A percentile compares a stretch with the other conserved stretches of the same genome.
phyloP scores from a whole-genome alignment of 2,888 invertebrate species.

The Drosophila demipolita region DNA sequence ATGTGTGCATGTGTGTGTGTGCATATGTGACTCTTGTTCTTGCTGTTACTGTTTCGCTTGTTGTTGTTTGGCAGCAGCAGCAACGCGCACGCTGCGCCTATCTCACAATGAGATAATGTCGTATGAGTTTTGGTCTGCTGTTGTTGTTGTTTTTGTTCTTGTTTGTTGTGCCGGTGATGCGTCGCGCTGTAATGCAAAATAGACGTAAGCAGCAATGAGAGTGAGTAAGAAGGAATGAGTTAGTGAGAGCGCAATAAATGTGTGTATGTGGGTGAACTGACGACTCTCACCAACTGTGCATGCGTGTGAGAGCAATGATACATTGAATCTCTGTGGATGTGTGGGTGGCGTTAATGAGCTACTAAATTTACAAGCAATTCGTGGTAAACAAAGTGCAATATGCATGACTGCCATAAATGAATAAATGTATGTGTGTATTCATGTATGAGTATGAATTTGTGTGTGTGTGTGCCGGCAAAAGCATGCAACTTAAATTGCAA shows the following conservation, averaged over 20 bases:
- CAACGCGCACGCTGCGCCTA: slow-evolving; percentile 53
- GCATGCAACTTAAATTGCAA: slow-evolving; percentile 50
- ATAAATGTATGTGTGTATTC: slow-evolving; percentile 2
- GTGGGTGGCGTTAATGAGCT: slow-evolving; percentile 55
- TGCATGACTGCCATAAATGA: slow-evolving; percentile 32
- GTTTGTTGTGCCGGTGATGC: slow-evolving; percentile 51
- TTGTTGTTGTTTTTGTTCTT: slow-evolving; percentile 25
- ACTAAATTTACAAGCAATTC: slow-evolving; percentile 57
- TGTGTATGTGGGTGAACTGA: slow-evolving; percentile 2
- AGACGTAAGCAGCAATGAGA: slow-evolving; percentile 39
- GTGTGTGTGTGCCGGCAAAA: slow-evolving; percentile 47
- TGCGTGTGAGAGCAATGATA: slow-evolving; percentile 39
- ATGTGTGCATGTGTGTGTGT: slow-evolving; percentile 8
- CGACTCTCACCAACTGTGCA: slow-evolving; percentile 29
- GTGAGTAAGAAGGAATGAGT: slow-evolving; percentile 47
- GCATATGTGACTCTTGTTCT: slow-evolving; percentile 36
- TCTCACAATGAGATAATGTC: slow-evolving; percentile 50
- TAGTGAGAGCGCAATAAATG: slow-evolving; percentile 37
- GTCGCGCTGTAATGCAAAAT: slow-evolving; percentile 61
- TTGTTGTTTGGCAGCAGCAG: slow-evolving; percentile 42
- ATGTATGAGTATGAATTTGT: slow-evolving; percentile 9
- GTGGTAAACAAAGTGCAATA: slow-evolving; percentile 63
- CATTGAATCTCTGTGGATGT: slow-evolving; percentile 9
- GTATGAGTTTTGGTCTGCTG: slow-evolving; percentile 34
- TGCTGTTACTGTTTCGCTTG: slow-evolving; percentile 23